These are phyloP conservation scores for Drosophila ficusphila DNA, from an alignment of 1,140 invertebrate genomes.

Conservation along the genomic window DNA sequence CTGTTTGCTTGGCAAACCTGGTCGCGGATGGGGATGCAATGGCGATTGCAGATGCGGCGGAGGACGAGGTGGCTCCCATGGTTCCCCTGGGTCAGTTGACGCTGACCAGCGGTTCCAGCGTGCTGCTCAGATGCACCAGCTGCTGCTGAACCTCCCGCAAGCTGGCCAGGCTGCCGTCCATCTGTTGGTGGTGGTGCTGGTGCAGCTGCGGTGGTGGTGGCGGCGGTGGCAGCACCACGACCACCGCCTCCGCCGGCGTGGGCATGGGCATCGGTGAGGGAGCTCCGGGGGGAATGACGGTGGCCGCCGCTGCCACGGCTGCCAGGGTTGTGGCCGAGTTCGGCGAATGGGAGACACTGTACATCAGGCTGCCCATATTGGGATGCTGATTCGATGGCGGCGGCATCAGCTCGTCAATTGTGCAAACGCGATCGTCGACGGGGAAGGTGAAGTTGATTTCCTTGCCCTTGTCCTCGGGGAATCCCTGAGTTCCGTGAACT, in stretches of 20 bases:
- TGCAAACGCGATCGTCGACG: constrained; percentile 83
- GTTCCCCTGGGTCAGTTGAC: constrained; percentile 80
- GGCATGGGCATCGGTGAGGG: constrained; percentile 55
- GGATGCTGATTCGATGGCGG: constrained; percentile 60
- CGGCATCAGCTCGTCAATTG: constrained; percentile 79
- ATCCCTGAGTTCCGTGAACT: constrained; percentile 28
- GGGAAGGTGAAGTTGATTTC: constrained; percentile 84
- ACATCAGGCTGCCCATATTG: constrained; percentile 70
- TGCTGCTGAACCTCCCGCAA: constrained; percentile 73
- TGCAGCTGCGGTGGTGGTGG: constrained; percentile 62
- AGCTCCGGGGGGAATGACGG: constrained; percentile 74
- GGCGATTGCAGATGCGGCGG: no score
- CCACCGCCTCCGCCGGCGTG: constrained; percentile 70
- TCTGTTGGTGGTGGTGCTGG: constrained; percentile 30
- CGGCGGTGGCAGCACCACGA: constrained; percentile 73
- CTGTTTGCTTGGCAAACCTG: constrained; percentile 66
- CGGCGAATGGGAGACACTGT: constrained; percentile 59
- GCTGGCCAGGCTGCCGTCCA: constrained; percentile 58
- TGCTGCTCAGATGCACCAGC: constrained; percentile 76
- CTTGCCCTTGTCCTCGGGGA: constrained; percentile 56
- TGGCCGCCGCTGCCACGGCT: constrained; percentile 75
- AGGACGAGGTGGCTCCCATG: constrained; percentile 19
- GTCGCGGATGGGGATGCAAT: constrained; percentile 5
- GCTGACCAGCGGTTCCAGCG: constrained; percentile 80
- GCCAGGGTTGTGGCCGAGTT: constrained; percentile 65